These are phyloP conservation scores for Chaetodon trifasciatus DNA, from an alignment of 2,797 vertebrate species.

Conservation along the genomic window DNA sequence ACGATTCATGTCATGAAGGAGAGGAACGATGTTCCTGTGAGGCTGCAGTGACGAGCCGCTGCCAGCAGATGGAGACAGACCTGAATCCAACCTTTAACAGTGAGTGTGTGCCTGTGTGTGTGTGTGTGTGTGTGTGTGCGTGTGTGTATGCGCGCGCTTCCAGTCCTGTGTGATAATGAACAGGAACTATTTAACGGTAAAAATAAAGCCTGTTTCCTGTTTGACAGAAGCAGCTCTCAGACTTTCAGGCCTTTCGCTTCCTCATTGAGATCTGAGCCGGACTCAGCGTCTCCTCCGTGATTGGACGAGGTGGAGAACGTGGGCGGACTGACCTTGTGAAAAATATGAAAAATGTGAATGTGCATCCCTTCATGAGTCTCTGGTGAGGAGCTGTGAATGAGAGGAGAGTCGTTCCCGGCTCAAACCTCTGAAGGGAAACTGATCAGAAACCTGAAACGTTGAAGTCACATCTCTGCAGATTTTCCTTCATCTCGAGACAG, in stretches of 20 bases:
- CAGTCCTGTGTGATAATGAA: background rate
- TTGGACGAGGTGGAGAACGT: background rate
- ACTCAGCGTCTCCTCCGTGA: background rate
- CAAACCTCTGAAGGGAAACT: background rate
- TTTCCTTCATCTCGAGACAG: background rate
- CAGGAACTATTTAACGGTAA: background rate
- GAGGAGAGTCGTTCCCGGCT: background rate
- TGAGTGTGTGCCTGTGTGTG: background rate
- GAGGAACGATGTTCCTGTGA: background rate
- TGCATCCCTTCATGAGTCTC: background rate
- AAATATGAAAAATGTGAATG: background rate
- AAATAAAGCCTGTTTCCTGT: background rate
- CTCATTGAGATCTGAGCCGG: background rate
- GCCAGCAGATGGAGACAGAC: constrained; percentile 31
- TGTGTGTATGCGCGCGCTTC: background rate
- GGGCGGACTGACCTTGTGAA: background rate
- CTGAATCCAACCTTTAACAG: background rate
- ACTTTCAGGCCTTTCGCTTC: too few species aligned
- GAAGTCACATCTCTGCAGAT: background rate
- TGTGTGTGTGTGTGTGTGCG: background rate
- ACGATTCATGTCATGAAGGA: background rate
- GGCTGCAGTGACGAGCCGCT: background rate
- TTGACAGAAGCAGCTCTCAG: background rate
- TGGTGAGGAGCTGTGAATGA: background rate
- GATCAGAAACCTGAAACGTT: background rate